Evolutionary conservation across 2,888 invertebrate species (phyloP), one percentile per base, ranked within the genome.

Genomic region (Ceraclea dissimilis): DNA sequence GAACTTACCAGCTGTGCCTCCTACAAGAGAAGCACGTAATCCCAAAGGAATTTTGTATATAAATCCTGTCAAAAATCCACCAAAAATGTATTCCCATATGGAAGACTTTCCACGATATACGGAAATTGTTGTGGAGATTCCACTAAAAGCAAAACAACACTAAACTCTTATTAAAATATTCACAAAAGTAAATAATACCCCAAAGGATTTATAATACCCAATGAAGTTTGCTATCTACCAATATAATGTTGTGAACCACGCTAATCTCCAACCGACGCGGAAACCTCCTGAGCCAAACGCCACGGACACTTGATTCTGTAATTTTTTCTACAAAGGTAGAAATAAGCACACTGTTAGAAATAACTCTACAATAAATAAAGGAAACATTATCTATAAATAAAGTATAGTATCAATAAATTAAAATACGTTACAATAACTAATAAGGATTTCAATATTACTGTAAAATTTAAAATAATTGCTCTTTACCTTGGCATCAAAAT

Each of bases 201-300:
- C n/a, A n/a, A n/a, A n/a, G n/a, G n/a, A n/a, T n/a, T n/a, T n/a
- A n/a, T n/a, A n/a, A n/a, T n/a, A n/a, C n/a, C n/a, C n/a, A n/a
- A n/a, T n/a, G n/a, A n/a, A n/a, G n/a, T n/a, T n/a, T n/a, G n/a
- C n/a, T 11, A 31, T 17, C 74, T 74, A 90, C 90, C 82, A 79
- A 70, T 85, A 90, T 16, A 81, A 70, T 22, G 81, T 79, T 43
- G 83, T 79, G 65, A 91, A 91, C 0, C 82, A 66, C 5, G 79
- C 79, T 21, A 90, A 66, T 64, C 85, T 78, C 83, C 83, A 84
- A 2, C 84, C 85, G 82, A 85, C 85, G 63, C 74, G 78, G 16
- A 77, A 78, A 1, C 84, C 88, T n/a, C 89, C 90, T 71, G 78
- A 86, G 1, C 81, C 82, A 71, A 90, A 87, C 62, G 79, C 81